These are phyloP conservation scores for Xanthia icteritia DNA, from an alignment of 2,888 invertebrate species.

Conservation along the genomic window DNA sequence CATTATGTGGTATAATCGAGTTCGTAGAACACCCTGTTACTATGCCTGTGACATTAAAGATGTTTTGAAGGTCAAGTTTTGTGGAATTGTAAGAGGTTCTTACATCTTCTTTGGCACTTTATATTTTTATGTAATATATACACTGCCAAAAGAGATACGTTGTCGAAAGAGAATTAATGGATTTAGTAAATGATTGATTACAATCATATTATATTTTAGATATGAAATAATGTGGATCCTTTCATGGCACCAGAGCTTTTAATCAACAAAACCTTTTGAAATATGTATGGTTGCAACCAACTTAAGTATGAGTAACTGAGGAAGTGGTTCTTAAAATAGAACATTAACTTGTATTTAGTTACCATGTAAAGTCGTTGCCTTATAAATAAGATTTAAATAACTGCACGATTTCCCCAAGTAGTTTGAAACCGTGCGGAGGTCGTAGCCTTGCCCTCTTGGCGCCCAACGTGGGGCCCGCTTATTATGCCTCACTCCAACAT, in stretches of 20 bases:
- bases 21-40: constrained; percentile 1
- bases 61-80: background rate
- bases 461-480: constrained; percentile 71
- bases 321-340: constrained; percentile 30
- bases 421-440: constrained; percentile 68
- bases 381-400: constrained; percentile 61
- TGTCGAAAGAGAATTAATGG: constrained; percentile 24
- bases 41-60: constrained; percentile 6
- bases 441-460: constrained; percentile 80
- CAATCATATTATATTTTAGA: constrained; percentile 2
- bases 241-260: background rate
- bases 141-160: constrained; percentile 9
- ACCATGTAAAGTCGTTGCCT: constrained; percentile 54
- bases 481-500: constrained; percentile 60
- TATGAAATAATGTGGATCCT: background rate
- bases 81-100: background rate
- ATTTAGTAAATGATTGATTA: constrained; percentile 35
- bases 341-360: constrained; percentile 37
- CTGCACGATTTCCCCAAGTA: constrained; percentile 62
- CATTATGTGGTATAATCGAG: constrained; percentile 8
- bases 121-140: constrained; percentile 3
- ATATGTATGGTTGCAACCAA: background rate
- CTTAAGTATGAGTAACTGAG: background rate
- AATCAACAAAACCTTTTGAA: constrained; percentile 1
- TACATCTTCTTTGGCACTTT: background rate